Conservation (phyloP, 1,140 invertebrate species). For the Nautilus pompilius region DNA sequence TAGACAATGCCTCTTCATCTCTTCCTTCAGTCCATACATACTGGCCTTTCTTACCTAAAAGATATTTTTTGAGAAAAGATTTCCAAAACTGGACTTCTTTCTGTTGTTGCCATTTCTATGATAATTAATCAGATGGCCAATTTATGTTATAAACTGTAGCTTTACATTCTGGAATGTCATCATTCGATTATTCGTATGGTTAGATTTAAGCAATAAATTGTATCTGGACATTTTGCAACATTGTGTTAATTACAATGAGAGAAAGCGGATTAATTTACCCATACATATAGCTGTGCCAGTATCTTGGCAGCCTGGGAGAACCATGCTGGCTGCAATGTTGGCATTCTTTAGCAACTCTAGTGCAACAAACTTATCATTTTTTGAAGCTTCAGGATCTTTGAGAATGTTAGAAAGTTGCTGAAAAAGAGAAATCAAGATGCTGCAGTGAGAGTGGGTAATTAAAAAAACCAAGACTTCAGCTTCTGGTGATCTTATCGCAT, state of each 20-base stretch:
- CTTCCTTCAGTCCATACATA: conserved; percentile 55
- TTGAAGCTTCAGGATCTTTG: conserved; percentile 53
- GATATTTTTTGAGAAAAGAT: background rate
- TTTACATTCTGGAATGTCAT: no score
- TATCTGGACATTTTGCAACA: no score
- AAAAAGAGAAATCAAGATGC: no score
- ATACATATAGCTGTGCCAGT: conserved; percentile 57
- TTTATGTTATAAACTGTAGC: no score
- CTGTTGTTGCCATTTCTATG: background rate
- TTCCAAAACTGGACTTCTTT: background rate
- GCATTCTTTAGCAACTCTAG: conserved; percentile 57
- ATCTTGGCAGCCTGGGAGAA: conserved; percentile 56
- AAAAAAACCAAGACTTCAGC: no score
- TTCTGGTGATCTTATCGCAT: no score
- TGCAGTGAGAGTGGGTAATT: no score
- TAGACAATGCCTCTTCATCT: conserved; percentile 51
- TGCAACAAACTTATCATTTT: conserved; percentile 56
- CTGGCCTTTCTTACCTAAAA: conserved; percentile 55
- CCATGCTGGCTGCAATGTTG: conserved; percentile 54
- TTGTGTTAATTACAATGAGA: no score
- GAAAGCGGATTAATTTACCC: conserved; percentile 35
- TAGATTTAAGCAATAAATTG: no score
- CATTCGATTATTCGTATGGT: no score
- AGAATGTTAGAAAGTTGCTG: conserved; percentile 55
- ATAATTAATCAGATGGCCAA: no score